Evolutionary conservation across 2,888 invertebrate genomes (phyloP).

Genomic region (Thyatira batis): DNA sequence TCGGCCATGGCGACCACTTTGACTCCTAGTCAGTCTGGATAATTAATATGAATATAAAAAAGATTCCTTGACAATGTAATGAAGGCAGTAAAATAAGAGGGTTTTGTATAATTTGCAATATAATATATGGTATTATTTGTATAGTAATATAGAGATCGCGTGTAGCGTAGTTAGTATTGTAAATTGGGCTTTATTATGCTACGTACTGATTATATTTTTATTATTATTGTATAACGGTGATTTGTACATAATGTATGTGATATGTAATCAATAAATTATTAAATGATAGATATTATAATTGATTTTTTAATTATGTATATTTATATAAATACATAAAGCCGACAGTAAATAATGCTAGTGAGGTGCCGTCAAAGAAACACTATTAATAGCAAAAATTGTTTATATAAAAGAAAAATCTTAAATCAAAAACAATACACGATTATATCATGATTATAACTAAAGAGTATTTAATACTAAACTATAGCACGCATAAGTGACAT

Average conservation of each 20-base stretch:
- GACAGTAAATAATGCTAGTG: too few species aligned
- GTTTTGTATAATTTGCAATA: constrained; percentile 1
- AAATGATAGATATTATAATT: constrained; percentile 24
- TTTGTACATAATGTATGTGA: constrained; percentile 77
- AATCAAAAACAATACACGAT: constrained; percentile 17
- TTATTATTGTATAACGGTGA: constrained; percentile 61
- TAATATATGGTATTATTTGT: constrained; percentile 33
- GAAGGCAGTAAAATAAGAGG: neutral
- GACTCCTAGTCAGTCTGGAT: too few species aligned
- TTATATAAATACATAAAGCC: too few species aligned
- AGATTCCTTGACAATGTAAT: constrained; percentile 1
- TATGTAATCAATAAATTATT: constrained; percentile 63
- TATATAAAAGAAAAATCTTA: constrained; percentile 31
- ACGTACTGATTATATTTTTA: constrained; percentile 49
- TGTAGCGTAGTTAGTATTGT: constrained; percentile 15
- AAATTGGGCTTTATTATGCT: constrained; percentile 29
- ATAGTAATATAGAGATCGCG: constrained; percentile 18
- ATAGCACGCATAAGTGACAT: constrained; percentile 1
- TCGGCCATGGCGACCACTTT: too few species aligned
- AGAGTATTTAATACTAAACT: constrained; percentile 17
- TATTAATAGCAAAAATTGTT: constrained; percentile 39
- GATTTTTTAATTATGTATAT: neutral
- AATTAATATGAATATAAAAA: too few species aligned
- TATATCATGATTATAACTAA: constrained; percentile 13
- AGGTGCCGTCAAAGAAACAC: constrained; percentile 6